phyloP scores from a whole-genome alignment of 2,797 vertebrate genomes.

The Rhinophrynus dorsalis region DNA sequence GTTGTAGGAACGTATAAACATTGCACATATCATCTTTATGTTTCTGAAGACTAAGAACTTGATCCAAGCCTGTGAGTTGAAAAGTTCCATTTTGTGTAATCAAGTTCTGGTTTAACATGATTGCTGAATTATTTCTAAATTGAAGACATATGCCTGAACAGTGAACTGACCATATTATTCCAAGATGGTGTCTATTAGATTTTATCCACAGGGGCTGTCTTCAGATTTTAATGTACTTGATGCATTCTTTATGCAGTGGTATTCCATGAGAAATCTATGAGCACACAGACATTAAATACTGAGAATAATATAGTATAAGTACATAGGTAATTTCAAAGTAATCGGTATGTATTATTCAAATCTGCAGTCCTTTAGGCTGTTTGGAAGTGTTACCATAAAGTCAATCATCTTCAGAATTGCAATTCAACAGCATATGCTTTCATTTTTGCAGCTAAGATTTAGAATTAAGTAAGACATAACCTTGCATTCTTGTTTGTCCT shows the following conservation, averaged over 20 bases:
- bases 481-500: conserved; percentile 65
- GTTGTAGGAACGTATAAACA: conserved; percentile 74
- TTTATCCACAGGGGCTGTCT: conserved; percentile 76
- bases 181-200: conserved; percentile 78
- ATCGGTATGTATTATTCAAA: conserved; percentile 73
- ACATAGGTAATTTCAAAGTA: conserved; percentile 72
- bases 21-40: conserved; percentile 52
- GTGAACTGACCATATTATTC: conserved; percentile 72
- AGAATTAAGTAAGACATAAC: conserved; percentile 63
- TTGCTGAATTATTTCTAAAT: conserved; percentile 83
- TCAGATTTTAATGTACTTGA: conserved; percentile 58
- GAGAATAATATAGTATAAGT: conserved; percentile 70
- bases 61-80: conserved; percentile 77
- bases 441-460: conserved; percentile 59
- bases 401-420: conserved; percentile 55
- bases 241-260: conserved; percentile 68
- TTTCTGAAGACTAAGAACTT: conserved; percentile 69
- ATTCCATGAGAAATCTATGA: conserved; percentile 63
- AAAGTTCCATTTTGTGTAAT: conserved; percentile 83
- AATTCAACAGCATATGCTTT: conserved; percentile 56
- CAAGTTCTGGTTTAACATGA: conserved; percentile 81
- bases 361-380: conserved; percentile 55
- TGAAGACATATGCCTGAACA: conserved; percentile 78
- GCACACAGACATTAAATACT: conserved; percentile 66
- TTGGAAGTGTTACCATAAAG: conserved; percentile 65